Evolutionary conservation across 2,113 vertebrate genomes (phyloP), one percentile per base, ranked within the genome.

Genomic region (Ceuthmochares aereus): DNA sequence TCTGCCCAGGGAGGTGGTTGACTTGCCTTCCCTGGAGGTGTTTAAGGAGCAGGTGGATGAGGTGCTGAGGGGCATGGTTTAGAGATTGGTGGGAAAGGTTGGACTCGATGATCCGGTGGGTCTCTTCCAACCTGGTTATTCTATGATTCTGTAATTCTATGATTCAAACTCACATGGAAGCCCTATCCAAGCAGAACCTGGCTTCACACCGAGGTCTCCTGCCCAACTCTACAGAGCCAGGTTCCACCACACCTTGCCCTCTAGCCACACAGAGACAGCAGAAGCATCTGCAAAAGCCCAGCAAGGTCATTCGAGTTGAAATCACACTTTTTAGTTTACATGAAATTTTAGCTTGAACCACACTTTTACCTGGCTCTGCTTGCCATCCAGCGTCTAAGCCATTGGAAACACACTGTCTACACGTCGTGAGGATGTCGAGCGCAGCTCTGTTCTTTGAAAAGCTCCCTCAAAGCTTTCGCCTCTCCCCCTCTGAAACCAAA

Each of bases 301-400:
- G 30, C 59, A 75, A 75, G 52, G 62, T 66, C 43, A 59, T 82
- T 89, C 56, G n/a, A 47, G 10, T 34, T 63, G 37, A 94, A 81
- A 84, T 51, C 23, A 70, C 45, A 52, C 20, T 26, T n/a, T 81
- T 34, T 63, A n/a, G 55, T 47, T 68, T 34, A 5, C n/a, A 68
- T 47, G 67, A 26, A 42, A 59, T 87, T 59, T 84, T 47, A 60
- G 23, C 34, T 78, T 4, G 2, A 51, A 43, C 25, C 30, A 25
- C 15, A 11, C 8, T 37, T 75, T 60, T 63, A 23, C 55, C 32
- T 34, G 4, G 14, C 26, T 79, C 26, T 2, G 2, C 60, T 55
- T 4, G 0, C 30, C 45, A 12, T 74, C 55, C 2, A 3, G 3
- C 3, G 3, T 37, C 63, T 32, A 63, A 69, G 21, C 55, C 74